A percentile compares a stretch with the other conserved stretches of the same genome.
Conservation (phyloP, 2,797 vertebrate species). For the Monodelphis domestica region DNA sequence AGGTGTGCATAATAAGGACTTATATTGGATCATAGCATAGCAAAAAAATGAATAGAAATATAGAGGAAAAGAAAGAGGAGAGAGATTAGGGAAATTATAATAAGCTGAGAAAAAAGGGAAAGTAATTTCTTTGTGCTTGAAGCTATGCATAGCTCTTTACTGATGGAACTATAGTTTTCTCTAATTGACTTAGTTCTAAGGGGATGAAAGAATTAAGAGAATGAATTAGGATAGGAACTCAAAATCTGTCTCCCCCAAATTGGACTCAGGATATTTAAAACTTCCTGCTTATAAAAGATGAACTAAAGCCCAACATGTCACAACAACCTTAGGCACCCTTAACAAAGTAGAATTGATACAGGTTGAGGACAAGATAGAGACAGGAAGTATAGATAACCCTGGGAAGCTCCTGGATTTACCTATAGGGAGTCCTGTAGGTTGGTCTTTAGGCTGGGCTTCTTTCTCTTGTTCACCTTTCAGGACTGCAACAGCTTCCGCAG, state of each 20-base stretch:
- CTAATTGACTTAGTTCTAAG: neutral
- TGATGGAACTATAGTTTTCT: neutral
- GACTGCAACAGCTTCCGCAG: conserved; percentile 97
- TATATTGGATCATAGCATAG: neutral
- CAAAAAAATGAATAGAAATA: too few relatives aligned
- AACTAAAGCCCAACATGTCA: neutral
- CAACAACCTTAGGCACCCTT: neutral
- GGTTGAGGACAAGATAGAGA: neutral
- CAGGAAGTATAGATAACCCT: neutral
- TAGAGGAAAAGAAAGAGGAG: neutral
- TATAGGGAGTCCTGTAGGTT: conserved; percentile 86
- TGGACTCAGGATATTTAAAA: neutral
- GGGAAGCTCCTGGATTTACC: conserved; percentile 82
- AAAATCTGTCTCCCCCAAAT: neutral
- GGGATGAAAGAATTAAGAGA: conserved; percentile 22
- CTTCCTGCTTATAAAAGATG: neutral
- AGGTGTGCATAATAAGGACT: neutral
- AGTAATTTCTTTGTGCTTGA: neutral
- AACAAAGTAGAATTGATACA: neutral
- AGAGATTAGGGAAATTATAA: neutral
- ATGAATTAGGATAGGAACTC: neutral
- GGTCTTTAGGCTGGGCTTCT: conserved; percentile 89
- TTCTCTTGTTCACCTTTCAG: conserved; percentile 96
- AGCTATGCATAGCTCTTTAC: neutral
- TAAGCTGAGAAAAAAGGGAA: neutral